These are phyloP conservation scores for Bombyx mandarina DNA, from an alignment of 1,140 invertebrate genomes.

Conservation along the genomic window DNA sequence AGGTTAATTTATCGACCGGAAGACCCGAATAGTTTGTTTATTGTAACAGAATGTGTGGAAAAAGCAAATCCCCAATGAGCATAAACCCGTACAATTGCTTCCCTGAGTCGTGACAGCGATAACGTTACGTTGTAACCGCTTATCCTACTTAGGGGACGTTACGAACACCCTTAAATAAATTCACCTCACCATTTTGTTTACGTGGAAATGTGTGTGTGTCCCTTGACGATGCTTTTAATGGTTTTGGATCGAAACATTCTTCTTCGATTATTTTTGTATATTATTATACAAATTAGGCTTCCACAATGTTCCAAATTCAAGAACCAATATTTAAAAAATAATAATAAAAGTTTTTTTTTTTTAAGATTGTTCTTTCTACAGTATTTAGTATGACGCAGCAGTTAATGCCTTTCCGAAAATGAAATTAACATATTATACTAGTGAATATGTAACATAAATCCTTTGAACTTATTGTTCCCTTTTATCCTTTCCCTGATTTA, in stretches of 20 bases:
- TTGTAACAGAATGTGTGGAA: constrained; percentile 3
- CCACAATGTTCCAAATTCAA: no score
- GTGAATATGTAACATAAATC: no score
- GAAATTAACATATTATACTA: no score
- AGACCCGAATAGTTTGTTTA: constrained; percentile 7
- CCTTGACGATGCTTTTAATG: constrained; percentile 3
- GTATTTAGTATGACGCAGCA: no score
- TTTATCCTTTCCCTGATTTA: not conserved
- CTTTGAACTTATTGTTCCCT: no score
- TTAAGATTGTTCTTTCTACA: no score
- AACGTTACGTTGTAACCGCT: constrained; percentile 5
- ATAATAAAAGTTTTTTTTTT: no score
- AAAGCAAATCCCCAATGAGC: not conserved
- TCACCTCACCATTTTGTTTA: constrained; percentile 7
- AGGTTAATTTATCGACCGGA: constrained; percentile 10
- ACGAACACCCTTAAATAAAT: constrained; percentile 11
- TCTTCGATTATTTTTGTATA: no score
- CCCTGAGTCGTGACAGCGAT: not conserved
- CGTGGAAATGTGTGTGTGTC: constrained; percentile 3
- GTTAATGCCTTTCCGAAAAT: no score
- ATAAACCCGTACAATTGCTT: not conserved
- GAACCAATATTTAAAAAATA: no score
- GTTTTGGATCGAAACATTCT: not conserved
- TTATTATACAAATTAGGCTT: no score
- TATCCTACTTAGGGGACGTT: constrained; percentile 4